Evolutionary conservation across 2,113 vertebrate genomes (phyloP), one percentile per base, ranked within the genome.

Genomic region (Mirza zaza): DNA sequence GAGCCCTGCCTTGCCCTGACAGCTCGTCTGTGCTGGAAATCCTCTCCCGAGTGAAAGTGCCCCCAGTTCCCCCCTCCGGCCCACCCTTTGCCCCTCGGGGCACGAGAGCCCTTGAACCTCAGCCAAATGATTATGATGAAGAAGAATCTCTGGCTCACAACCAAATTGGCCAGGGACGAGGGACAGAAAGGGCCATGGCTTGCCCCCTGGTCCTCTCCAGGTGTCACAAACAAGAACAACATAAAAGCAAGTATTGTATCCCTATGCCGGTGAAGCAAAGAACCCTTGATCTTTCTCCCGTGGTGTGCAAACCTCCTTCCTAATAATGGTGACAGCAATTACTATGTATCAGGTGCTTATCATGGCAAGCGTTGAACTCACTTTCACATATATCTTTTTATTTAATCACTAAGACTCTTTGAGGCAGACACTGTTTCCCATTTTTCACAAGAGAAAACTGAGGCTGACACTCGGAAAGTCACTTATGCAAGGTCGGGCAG

Each of bases 21-120:
- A 99, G 99, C 99, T 99, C 99, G 98, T 99, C 99, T 99, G 99
- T 98, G 98, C 98, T 98, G 98, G 97, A 99, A 99, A 99, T 99
- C 99, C 99, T 63, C 93, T 98, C 97, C 98, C 98, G 97, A 99
- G 99, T 99, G 98, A 99, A 97, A 96, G 96, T 93, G 90, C 98
- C 97, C 96, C 98, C 67, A 17, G 1, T 1, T 45, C 68, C 81
- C 82, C 42, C 3, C 7, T 93, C 61, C 36, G 87, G 39, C 94
- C 87, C 93, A 73, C 81, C 63, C 61, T 76, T 23, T 92, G 67
- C 6, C 96, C 88, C 96, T 68, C 63, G 57, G 97, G 88, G 94
- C 94, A 95, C 10, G 0, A 57, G 88, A 97, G 85, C 61, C 68
- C 92, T 94, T 92, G 92, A 96, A 94, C 55, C 50, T 42, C 61